Percentiles rank a stretch among this genome's conserved stretches.
Evolutionary conservation across 2,888 invertebrate species (phyloP).

Genomic region (Timandra comae): DNA sequence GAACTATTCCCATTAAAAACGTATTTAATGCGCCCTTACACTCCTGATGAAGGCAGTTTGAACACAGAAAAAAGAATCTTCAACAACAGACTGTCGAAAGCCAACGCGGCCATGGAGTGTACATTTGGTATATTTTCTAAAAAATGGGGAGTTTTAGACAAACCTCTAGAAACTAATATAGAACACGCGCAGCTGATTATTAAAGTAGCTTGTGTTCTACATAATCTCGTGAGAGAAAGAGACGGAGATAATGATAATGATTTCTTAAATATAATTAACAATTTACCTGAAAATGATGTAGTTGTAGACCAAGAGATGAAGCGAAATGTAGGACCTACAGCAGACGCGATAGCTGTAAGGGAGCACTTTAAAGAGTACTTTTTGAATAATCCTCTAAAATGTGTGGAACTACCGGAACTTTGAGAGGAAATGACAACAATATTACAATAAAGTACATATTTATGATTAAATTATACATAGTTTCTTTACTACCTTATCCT

Average conservation of each 20-base stretch:
- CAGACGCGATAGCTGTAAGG: no score
- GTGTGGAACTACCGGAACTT: no score
- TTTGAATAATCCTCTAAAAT: no score
- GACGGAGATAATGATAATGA: slow-evolving; percentile 13
- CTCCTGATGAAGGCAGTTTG: slow-evolving; percentile 7
- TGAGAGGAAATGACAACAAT: no score
- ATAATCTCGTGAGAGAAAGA: slow-evolving; percentile 19
- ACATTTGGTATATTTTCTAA: slow-evolving; percentile 25
- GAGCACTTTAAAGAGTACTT: no score
- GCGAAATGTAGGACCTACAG: no score
- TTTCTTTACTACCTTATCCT: no score
- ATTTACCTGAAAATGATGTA: no score
- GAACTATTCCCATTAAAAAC: slow-evolving; percentile 22
- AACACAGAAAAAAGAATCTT: slow-evolving; percentile 11
- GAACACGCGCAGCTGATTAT: slow-evolving; percentile 12
- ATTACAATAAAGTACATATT: no score
- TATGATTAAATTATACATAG: no score
- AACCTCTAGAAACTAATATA: slow-evolving; percentile 12
- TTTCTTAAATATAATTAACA: no score
- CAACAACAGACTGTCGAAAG: slow-evolving; percentile 17
- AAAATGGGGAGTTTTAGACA: slow-evolving; percentile 22
- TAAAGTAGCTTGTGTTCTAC: slow-evolving; percentile 17
- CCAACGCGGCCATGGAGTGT: slow-evolving; percentile 18
- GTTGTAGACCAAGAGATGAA: no score
- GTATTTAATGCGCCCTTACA: slow-evolving; percentile 20